These are phyloP conservation scores for Cyaniris semiargus DNA, from an alignment of 2,888 invertebrate species.

Conservation along the genomic window DNA sequence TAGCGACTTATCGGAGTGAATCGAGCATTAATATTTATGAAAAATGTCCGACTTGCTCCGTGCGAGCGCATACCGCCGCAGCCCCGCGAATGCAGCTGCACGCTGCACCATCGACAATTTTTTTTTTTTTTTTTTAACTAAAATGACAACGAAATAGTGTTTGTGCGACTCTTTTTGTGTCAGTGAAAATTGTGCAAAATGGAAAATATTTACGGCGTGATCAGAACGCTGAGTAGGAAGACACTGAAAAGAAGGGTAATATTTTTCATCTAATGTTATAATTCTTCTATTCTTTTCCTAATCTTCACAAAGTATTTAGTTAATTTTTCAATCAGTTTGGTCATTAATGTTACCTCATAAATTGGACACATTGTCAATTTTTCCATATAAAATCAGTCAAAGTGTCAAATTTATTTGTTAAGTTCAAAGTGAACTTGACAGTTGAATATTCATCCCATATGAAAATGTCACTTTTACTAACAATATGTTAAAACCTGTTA, in stretches of 20 bases:
- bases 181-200: conserved; percentile 46
- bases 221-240: conserved; percentile 70
- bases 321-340: too few relatives aligned
- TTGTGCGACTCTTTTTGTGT: conserved; percentile 33
- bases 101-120: conserved; percentile 39
- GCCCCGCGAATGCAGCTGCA: conserved; percentile 66
- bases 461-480: too few relatives aligned
- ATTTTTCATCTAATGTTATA: background rate
- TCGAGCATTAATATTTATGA: conserved; percentile 75
- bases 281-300: background rate
- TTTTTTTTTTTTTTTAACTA: conserved; percentile 26
- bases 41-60: conserved; percentile 48
- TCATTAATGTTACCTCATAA: too few relatives aligned
- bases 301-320: background rate
- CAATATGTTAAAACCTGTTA: too few relatives aligned
- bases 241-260: conserved; percentile 71
- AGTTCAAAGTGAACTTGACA: too few relatives aligned
- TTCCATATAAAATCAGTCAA: too few relatives aligned
- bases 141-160: conserved; percentile 25
- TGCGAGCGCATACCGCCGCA: conserved; percentile 60
- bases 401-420: too few relatives aligned
- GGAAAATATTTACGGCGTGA: conserved; percentile 73
- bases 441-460: too few relatives aligned
- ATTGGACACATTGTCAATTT: too few relatives aligned
- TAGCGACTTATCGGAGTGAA: conserved; percentile 68